phyloP scores from a whole-genome alignment of 2,888 invertebrate genomes.

The Drosophila gaucha region DNA sequence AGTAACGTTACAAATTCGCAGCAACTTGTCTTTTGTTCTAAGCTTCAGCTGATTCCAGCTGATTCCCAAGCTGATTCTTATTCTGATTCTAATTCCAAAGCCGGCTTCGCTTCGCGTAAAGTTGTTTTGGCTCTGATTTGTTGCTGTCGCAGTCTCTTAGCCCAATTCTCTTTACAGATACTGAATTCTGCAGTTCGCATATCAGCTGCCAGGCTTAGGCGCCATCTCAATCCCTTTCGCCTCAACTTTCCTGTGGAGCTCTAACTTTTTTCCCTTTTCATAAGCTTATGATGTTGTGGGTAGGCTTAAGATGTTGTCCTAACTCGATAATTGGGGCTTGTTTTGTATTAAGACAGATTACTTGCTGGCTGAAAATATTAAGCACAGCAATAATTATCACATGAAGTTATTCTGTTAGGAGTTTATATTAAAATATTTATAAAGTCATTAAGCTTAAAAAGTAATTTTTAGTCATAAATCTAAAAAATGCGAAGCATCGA shows the following conservation, averaged over 20 bases:
- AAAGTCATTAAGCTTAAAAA: no score
- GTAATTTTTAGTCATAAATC: no score
- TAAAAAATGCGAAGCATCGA: no score
- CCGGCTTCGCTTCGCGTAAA: neutral
- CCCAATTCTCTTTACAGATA: constrained; percentile 26
- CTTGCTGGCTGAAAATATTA: no score
- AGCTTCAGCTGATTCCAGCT: constrained; percentile 45
- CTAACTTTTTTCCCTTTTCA: constrained; percentile 1
- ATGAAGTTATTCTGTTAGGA: no score
- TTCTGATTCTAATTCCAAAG: constrained; percentile 27
- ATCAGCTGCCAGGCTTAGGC: no score
- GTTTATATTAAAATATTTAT: no score
- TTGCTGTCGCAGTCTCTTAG: constrained; percentile 12
- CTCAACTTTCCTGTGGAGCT: constrained; percentile 4
- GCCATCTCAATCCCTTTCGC: no score
- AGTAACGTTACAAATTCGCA: constrained; percentile 43
- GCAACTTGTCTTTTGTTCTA: constrained; percentile 56
- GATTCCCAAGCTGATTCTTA: constrained; percentile 27
- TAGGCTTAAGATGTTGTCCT: constrained; percentile 11
- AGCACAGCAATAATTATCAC: no score
- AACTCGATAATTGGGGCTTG: constrained; percentile 38
- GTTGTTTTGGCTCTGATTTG: constrained; percentile 3
- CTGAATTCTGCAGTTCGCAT: constrained; percentile 1
- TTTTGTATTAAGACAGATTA: constrained; percentile 18
- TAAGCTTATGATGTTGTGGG: constrained; percentile 6